These are phyloP conservation scores for Ptychoptera contaminata DNA, from an alignment of 2,888 invertebrate species.

Conservation along the genomic window DNA sequence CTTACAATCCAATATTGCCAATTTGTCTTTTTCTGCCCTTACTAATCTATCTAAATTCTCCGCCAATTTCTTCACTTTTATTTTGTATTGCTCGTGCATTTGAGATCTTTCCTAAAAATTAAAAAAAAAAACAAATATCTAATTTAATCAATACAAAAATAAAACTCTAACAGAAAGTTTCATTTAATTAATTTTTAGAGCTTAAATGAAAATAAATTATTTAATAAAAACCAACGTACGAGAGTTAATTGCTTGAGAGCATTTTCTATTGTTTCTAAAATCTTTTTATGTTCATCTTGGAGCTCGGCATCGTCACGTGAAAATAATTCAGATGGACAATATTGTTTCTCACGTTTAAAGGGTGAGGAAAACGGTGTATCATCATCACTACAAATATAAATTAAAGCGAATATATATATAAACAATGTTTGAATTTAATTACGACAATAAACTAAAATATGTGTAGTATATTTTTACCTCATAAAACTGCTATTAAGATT, in stretches of 20 bases:
- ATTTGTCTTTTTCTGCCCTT: constrained; percentile 35
- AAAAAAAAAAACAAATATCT: constrained; percentile 12
- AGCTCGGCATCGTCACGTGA: constrained; percentile 41
- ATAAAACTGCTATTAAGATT: constrained; percentile 35
- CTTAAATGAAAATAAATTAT: too few relatives aligned
- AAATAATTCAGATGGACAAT: constrained; percentile 25
- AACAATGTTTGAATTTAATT: background rate
- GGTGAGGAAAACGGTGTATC: constrained; percentile 22
- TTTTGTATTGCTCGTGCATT: constrained; percentile 31
- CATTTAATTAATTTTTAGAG: too few relatives aligned
- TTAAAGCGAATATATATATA: background rate
- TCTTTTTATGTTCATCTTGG: constrained; percentile 46
- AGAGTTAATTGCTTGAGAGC: constrained; percentile 42
- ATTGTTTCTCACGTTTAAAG: constrained; percentile 22
- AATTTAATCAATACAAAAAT: constrained; percentile 9
- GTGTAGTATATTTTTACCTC: background rate
- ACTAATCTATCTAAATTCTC: constrained; percentile 34
- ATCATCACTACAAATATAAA: constrained; percentile 19
- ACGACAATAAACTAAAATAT: background rate
- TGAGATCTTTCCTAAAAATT: constrained; percentile 33
- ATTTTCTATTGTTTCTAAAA: constrained; percentile 51
- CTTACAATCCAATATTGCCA: constrained; percentile 38
- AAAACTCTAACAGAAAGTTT: too few relatives aligned
- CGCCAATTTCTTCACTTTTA: constrained; percentile 28
- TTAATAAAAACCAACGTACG: constrained; percentile 15